phyloP scores from a whole-genome alignment of 35 echinoderm and acorn worm genomes.

The Patiria miniata region DNA sequence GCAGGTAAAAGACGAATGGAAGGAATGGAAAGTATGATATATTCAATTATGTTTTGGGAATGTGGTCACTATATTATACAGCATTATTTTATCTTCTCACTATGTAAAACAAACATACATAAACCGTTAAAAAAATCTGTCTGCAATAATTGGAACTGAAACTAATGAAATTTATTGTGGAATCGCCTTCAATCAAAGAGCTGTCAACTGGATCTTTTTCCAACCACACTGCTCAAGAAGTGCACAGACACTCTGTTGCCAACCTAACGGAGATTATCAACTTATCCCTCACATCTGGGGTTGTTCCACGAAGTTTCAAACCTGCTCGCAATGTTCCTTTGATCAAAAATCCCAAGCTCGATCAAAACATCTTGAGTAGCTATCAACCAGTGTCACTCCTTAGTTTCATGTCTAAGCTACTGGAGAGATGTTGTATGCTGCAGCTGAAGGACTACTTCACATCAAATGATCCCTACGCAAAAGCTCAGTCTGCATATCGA shows the following conservation, averaged over 20 bases:
- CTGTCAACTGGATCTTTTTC: slow-evolving; percentile 26
- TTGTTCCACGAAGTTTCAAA: slow-evolving; percentile 4
- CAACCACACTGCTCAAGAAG: slow-evolving; percentile 6
- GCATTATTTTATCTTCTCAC: no score
- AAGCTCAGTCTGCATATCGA: slow-evolving; percentile 35
- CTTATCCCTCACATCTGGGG: background rate
- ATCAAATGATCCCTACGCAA: slow-evolving; percentile 41
- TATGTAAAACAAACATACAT: no score
- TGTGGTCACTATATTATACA: no score
- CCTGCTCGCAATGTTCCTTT: background rate
- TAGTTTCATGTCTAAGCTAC: background rate
- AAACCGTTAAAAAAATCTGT: no score
- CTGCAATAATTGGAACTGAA: no score
- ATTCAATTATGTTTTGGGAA: no score
- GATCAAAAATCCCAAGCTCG: background rate
- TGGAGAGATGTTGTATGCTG: background rate
- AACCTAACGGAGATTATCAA: slow-evolving; percentile 18
- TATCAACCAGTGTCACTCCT: background rate
- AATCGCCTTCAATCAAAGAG: slow-evolving; percentile 35
- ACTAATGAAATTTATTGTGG: no score
- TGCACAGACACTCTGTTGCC: background rate
- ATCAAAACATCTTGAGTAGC: background rate
- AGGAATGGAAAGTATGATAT: no score
- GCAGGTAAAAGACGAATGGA: no score
- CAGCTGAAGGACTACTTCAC: slow-evolving; percentile 49